Base-by-base conservation (phyloP, 2,797 vertebrate genomes). In the Hippoglossus hippoglossus region DNA sequence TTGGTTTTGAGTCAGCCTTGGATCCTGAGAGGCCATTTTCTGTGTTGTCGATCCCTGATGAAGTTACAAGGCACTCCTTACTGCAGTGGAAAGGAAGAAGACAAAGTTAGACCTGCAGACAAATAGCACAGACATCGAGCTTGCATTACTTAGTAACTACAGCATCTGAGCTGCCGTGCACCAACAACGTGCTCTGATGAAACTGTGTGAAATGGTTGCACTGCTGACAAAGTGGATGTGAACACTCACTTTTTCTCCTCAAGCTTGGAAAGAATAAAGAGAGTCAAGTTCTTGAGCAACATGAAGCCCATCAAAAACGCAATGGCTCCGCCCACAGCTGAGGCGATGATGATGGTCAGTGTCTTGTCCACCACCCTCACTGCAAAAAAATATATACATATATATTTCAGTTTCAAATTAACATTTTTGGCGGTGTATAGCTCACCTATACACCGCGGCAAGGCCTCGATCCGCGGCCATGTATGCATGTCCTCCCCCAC, bases 61-160 rank as follows among this genome's bases (percentile, higher is more conserved):
- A 98, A 74, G 95, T 96, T 85, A 99, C 97, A 26, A 99, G 98
- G 89, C 97, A 98, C 86, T 99, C 98, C 85, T 98, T 98, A 95
- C 96, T 97, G 93, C 26, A 81, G 67, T 28, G n/a, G 65, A 66
- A 59, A 25, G 74, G 25, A 69, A 46, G 21, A 54, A 71, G 47
- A 75, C 5, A 59, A 49, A 39, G 62, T 89, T 49, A 84, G 39
- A 64, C 39, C 21, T 65, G 31, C 21, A 67, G 21, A 64, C 0
- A 19, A 7, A 22, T 12, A 25, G 16, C 49, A 66, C 21, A 53
- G 25, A 67, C 34, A 61, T 62, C 6, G 5, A 66, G 7, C 44
- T 46, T 46, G 15, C 41, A 44, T 13, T 13, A 44, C 31, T 34
- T 5, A 44, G 55, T 22, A 39, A 63, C 25, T 59, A 49, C 16